Percentiles rank a stretch among this genome's conserved stretches.
These are phyloP conservation scores for Cinclus mexicanus DNA, from an alignment of 2,113 vertebrate genomes.

Conservation along the genomic window DNA sequence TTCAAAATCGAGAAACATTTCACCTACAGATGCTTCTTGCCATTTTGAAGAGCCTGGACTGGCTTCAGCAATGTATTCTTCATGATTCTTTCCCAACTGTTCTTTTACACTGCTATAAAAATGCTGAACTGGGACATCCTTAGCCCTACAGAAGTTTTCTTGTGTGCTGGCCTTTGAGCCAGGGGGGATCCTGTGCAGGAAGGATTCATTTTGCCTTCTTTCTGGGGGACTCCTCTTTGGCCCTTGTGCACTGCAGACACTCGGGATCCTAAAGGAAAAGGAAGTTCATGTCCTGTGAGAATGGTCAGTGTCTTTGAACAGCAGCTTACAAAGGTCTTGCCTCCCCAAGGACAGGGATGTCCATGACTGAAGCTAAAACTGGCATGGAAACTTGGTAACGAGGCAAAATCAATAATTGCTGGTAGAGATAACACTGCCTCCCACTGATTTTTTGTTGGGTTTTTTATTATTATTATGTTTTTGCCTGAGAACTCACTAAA, in stretches of 20 bases:
- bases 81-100: neutral
- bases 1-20: slow-evolving; percentile 72
- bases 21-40: slow-evolving; percentile 15
- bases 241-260: slow-evolving; percentile 22
- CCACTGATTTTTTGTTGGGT: neutral
- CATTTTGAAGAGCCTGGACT: neutral
- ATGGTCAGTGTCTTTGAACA: slow-evolving; percentile 37
- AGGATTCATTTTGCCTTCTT: slow-evolving; percentile 5
- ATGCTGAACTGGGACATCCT: neutral
- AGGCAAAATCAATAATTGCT: neutral
- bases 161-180: neutral
- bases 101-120: neutral
- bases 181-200: neutral
- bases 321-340: neutral
- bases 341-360: neutral
- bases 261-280: neutral
- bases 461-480: neutral
- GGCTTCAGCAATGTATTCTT: neutral
- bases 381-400: neutral
- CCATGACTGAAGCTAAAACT: slow-evolving; percentile 41
- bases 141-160: neutral
- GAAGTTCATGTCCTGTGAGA: neutral
- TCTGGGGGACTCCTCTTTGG: slow-evolving; percentile 36
- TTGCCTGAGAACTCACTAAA: neutral
- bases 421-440: neutral